Evolutionary conservation across 2,888 invertebrate species (phyloP), one percentile per base, ranked within the genome.

Genomic region (Amiota minor): DNA sequence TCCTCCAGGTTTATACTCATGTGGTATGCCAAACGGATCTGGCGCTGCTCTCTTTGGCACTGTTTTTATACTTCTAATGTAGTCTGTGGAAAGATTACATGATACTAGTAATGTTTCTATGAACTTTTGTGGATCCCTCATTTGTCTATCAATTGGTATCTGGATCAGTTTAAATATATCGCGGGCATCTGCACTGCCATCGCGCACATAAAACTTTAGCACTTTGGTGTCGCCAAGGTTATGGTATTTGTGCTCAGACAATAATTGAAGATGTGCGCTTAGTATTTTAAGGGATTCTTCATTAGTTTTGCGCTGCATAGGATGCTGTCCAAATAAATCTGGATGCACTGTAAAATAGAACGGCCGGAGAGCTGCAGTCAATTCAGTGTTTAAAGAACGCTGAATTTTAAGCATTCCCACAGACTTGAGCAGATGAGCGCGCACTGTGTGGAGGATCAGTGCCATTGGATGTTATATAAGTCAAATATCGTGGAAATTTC

Each of bases 311-410:
- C 97, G 77, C 91, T 98, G 96, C 86, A 93, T 93, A 50, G 98
- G 98, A 91, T 95, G 94, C 90, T 95, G 94, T 71, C 97, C 97
- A 91, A 98, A 98, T 64, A 98, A 92, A 91, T 98, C 98, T 12
- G 98, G 98, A 91, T 98, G 98, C 3, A 98, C 98, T 74, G 94
- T 94, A 89, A 98, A 98, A 90, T 97, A 98, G 90, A 98, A 98
- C 8, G 98, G 98, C 75, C 98, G 92, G 64, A 98, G 91, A 0
- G 98, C 98, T 35, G 97, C 95, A 0, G 97, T 95, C 20, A 97
- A 93, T 91, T 98, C 97, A 75, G 94, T 93, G 84, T 94, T 96
- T 81, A 94, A 59, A 2, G 70, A 74, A 49, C 78, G 78, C 23
- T 18, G 18, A 49, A 50, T 6, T 6, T 20, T 18, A 16, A n/a